These are phyloP conservation scores for Chlamydotis undulata DNA, from an alignment of 2,113 vertebrate genomes.

Conservation along the genomic window DNA sequence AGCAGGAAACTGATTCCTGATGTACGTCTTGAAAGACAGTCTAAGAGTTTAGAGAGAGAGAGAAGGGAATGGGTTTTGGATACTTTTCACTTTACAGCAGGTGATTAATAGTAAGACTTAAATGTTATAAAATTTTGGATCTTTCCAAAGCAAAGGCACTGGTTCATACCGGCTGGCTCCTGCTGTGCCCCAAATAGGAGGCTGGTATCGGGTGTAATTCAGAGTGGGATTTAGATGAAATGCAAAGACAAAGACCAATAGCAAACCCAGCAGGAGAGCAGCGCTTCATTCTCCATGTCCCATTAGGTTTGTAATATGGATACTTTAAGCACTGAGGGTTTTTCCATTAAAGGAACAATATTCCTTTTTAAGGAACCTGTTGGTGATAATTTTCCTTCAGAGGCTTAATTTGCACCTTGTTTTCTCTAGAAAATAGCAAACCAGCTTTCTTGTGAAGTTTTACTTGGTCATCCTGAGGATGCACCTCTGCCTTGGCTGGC, in stretches of 20 bases:
- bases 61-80: rapidly evolving
- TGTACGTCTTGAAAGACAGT: too few relatives aligned
- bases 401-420: background rate
- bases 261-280: background rate
- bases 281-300: background rate
- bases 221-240: background rate
- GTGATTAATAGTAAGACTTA: background rate
- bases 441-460: background rate
- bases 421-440: background rate
- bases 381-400: background rate
- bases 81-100: background rate
- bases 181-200: background rate
- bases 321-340: background rate
- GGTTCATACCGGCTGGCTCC: background rate
- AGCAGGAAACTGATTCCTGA: too few relatives aligned
- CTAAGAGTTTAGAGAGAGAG: too few relatives aligned
- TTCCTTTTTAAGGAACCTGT: background rate
- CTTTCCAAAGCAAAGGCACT: background rate
- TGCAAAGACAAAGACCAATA: background rate
- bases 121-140: background rate
- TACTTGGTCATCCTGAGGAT: background rate
- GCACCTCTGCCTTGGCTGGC: rapidly evolving
- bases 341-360: background rate
- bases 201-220: background rate
- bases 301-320: background rate